Percentiles rank a stretch among this genome's conserved stretches.
Conservation (phyloP, 23 tunicate genomes). For the Botrylloides violaceus region DNA sequence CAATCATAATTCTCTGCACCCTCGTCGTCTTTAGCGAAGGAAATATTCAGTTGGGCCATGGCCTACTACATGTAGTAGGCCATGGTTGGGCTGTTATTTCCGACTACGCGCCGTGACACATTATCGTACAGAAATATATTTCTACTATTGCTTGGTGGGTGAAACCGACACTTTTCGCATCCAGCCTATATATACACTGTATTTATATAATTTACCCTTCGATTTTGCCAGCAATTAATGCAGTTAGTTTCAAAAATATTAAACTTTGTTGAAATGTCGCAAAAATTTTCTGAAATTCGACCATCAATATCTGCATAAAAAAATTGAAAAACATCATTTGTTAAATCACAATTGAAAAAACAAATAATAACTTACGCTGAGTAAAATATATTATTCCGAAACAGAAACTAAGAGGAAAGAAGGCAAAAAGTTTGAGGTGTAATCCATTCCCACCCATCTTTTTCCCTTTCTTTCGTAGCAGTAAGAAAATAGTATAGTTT, state of each 20-base stretch:
- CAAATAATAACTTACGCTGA: neutral
- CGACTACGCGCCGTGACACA: too few species aligned
- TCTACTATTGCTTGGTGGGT: too few species aligned
- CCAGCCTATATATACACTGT: too few species aligned
- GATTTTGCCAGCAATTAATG: conserved; percentile 24
- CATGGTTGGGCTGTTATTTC: too few species aligned
- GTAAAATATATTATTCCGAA: neutral
- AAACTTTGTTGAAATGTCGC: neutral
- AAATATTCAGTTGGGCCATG: too few species aligned
- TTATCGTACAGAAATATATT: too few species aligned
- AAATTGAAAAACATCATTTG: neutral
- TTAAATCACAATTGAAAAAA: neutral
- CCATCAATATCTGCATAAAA: neutral
- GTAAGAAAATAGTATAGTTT: too few species aligned
- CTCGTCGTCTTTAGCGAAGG: too few species aligned
- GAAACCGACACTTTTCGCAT: too few species aligned
- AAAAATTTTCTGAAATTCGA: neutral
- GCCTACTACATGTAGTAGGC: too few species aligned
- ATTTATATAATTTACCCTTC: conserved; percentile 1
- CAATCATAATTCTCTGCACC: too few species aligned
- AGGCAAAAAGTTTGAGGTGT: neutral
- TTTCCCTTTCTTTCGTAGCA: neutral
- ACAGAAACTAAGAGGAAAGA: neutral
- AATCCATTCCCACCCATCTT: neutral
- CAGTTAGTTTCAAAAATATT: conserved; percentile 3